Conservation (phyloP, 1,140 invertebrate species). For the Tetramorium alpestre region DNA sequence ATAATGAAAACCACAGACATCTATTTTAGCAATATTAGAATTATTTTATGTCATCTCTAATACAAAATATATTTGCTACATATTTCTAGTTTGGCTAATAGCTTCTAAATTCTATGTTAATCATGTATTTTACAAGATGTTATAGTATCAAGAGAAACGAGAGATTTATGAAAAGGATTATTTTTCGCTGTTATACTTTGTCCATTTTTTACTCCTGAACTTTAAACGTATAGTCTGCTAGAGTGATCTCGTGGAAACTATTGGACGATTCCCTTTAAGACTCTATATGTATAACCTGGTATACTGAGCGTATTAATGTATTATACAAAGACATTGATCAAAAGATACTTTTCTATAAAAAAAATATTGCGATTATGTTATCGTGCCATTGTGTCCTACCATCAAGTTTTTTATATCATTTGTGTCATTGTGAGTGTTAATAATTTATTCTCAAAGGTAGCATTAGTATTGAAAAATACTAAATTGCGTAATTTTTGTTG, state of each 20-base stretch:
- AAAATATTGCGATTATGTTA: not conserved
- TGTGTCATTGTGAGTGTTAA: not conserved
- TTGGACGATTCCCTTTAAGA: conserved; percentile 14
- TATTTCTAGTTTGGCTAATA: conserved; percentile 47
- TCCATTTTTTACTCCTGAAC: not conserved
- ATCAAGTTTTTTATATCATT: not conserved
- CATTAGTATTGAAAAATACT: not conserved
- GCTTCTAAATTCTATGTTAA: conserved; percentile 16
- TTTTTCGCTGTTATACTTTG: not conserved
- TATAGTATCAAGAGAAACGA: not conserved
- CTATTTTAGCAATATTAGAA: conserved; percentile 6
- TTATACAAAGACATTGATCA: not conserved
- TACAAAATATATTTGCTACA: conserved; percentile 27
- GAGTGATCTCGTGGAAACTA: not conserved
- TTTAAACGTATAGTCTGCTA: not conserved
- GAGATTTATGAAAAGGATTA: not conserved
- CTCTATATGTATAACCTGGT: not conserved
- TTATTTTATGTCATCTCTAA: conserved; percentile 48
- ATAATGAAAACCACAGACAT: not conserved
- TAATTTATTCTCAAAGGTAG: not conserved
- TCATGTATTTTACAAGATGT: not conserved
- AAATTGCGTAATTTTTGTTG: not conserved
- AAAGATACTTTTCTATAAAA: not conserved
- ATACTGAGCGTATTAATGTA: not conserved
- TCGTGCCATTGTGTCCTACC: no score